Evolutionary conservation across 2,797 vertebrate species (phyloP).

Genomic region (Gambusia yucatana): DNA sequence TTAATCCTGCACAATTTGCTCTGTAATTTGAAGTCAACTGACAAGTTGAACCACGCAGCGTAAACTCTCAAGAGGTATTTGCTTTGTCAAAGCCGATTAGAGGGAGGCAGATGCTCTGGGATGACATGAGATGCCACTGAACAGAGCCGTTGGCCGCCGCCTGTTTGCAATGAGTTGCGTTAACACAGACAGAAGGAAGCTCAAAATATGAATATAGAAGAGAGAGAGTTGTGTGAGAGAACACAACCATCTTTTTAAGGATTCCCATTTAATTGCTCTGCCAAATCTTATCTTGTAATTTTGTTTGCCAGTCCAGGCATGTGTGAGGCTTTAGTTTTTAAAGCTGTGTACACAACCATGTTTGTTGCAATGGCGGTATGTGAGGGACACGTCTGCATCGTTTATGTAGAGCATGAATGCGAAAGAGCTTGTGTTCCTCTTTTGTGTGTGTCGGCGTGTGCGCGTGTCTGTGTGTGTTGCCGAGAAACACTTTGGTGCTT

Average conservation of each 20-base stretch:
- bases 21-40: constrained; percentile 63
- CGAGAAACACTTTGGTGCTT: constrained; percentile 51
- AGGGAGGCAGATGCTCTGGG: constrained; percentile 64
- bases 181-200: constrained; percentile 63
- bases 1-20: constrained; percentile 61
- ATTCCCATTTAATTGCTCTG: constrained; percentile 48
- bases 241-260: constrained; percentile 42
- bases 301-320: constrained; percentile 56
- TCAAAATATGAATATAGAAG: constrained; percentile 35
- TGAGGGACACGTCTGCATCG: constrained; percentile 22
- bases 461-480: constrained; percentile 12
- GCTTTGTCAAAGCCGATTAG: constrained; percentile 76
- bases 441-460: background rate
- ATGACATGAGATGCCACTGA: constrained; percentile 66
- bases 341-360: constrained; percentile 25
- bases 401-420: constrained; percentile 12
- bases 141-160: constrained; percentile 57
- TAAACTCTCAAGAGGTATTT: constrained; percentile 71
- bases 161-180: constrained; percentile 61
- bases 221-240: constrained; percentile 29
- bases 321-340: constrained; percentile 30
- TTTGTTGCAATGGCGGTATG: constrained; percentile 23
- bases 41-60: constrained; percentile 67
- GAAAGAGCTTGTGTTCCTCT: background rate
- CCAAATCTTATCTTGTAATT: constrained; percentile 52